phyloP scores from a whole-genome alignment of 2,797 vertebrate genomes.

The Chelonia mydas region DNA sequence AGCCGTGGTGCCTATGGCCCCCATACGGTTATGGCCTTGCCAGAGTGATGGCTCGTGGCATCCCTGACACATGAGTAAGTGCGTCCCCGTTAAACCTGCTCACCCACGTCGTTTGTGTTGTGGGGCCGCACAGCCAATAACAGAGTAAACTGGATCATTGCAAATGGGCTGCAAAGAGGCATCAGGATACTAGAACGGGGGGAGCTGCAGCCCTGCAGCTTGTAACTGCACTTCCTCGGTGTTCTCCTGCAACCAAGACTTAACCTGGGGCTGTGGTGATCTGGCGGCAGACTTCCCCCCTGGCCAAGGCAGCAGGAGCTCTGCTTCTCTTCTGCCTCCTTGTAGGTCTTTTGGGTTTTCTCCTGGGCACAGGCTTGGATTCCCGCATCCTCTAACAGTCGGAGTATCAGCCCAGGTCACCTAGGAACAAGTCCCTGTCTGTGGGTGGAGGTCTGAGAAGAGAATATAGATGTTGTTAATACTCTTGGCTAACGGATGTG shows the following conservation, averaged over 20 bases:
- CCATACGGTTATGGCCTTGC: background rate
- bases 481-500: background rate
- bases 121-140: background rate
- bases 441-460: background rate
- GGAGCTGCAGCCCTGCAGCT: rapidly evolving
- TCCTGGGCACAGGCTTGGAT: background rate
- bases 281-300: background rate
- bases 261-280: background rate
- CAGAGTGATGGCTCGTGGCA: background rate
- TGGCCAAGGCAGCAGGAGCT: background rate
- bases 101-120: background rate
- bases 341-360: background rate
- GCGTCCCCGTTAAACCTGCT: background rate
- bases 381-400: background rate
- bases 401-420: background rate
- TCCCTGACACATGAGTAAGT: background rate
- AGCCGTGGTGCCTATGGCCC: background rate
- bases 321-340: background rate
- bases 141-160: background rate
- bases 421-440: background rate
- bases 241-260: background rate
- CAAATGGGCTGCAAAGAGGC: background rate
- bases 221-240: background rate
- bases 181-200: background rate
- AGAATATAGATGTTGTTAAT: background rate